These are phyloP conservation scores for Porites evermanni DNA, from an alignment of 92 coral and sea anemone genomes.

Conservation along the genomic window DNA sequence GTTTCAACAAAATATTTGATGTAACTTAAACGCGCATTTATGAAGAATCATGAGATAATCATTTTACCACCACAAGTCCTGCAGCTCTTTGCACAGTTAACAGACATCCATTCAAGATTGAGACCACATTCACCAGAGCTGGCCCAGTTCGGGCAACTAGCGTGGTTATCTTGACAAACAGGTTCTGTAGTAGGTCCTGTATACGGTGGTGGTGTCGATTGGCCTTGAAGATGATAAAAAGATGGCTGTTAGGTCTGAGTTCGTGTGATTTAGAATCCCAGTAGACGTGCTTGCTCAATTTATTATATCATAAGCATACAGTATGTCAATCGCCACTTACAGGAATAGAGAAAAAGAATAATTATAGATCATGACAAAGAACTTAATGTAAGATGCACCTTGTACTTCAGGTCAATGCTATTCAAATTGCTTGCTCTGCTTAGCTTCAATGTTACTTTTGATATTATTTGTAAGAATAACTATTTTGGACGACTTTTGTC, in stretches of 20 bases:
- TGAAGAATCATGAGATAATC: background rate
- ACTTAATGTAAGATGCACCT: too few species aligned
- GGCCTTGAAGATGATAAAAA: background rate
- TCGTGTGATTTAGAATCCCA: background rate
- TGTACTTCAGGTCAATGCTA: too few species aligned
- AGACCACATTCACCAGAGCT: slow-evolving; percentile 74
- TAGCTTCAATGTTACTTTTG: too few species aligned
- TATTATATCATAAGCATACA: too few species aligned
- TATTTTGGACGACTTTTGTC: too few species aligned
- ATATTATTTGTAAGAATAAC: too few species aligned
- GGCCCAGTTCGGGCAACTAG: slow-evolving; percentile 68
- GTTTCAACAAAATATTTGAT: background rate
- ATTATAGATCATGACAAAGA: too few species aligned
- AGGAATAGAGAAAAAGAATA: too few species aligned
- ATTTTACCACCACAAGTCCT: slow-evolving; percentile 81
- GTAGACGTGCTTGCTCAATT: background rate
- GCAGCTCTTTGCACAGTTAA: slow-evolving; percentile 85
- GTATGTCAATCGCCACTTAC: too few species aligned
- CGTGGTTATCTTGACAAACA: slow-evolving; percentile 69
- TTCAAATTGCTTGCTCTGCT: too few species aligned
- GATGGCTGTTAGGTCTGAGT: background rate
- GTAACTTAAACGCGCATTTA: background rate
- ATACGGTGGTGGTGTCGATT: background rate
- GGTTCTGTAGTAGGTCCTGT: background rate
- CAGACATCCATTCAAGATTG: slow-evolving; percentile 78